Percentiles rank a stretch among this genome's conserved stretches.
Conservation (phyloP, 2,797 vertebrate species). For the Pipistrellus kuhlii region DNA sequence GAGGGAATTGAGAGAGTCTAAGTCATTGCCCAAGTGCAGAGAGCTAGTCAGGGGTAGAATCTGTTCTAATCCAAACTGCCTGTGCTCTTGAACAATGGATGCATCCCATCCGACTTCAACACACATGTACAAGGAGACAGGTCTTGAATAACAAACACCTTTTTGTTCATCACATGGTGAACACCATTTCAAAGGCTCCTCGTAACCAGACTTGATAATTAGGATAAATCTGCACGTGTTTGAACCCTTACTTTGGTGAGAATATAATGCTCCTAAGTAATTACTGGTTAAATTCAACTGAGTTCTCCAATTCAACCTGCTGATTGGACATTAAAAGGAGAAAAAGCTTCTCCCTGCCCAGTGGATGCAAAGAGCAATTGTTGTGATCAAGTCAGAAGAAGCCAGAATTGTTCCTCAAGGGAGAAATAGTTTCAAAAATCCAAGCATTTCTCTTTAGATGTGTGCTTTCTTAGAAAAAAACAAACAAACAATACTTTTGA, state of each 20-base stretch:
- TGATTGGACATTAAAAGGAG: background rate
- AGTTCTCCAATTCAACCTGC: background rate
- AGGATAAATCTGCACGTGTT: background rate
- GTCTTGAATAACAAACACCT: background rate
- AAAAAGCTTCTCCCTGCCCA: background rate
- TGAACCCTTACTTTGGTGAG: background rate
- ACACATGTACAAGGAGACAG: background rate
- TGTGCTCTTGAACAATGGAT: background rate
- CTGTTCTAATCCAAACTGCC: background rate
- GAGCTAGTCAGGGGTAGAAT: background rate
- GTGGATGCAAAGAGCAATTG: background rate
- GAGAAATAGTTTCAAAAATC: background rate
- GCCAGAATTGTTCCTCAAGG: background rate
- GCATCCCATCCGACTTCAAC: fast-evolving
- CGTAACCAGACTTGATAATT: background rate
- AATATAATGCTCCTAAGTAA: conserved; percentile 6
- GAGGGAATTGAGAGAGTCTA: background rate
- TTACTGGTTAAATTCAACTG: conserved; percentile 2
- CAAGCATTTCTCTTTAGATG: background rate
- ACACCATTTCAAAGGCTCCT: background rate
- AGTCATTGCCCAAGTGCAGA: background rate
- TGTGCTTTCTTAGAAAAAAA: conserved; percentile 13
- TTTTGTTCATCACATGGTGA: background rate
- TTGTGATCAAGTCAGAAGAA: background rate
- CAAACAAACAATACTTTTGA: background rate